Base-by-base conservation (phyloP, 2,113 vertebrate species). In the Gymnarchus niloticus region DNA sequence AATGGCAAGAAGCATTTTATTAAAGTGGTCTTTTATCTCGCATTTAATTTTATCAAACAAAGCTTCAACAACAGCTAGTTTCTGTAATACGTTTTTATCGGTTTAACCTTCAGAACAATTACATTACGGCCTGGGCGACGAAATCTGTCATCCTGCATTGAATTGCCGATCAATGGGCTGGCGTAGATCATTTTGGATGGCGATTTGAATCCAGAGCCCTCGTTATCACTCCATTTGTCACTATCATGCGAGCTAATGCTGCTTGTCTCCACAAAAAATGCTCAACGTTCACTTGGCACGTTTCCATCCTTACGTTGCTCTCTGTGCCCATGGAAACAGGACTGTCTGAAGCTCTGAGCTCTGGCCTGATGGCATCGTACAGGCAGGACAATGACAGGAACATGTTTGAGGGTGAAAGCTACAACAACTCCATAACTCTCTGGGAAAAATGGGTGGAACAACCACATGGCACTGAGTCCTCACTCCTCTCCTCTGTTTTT, bases 41-140 rank as follows among this genome's bases (percentile, higher is more conserved):
- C 90, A 89, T 91, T 92, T 91, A 88, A 93, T 93, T 92, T 91
- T 89, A 93, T 93, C 92, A 93, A 87, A 87, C 83, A 92, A 93
- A 93, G 87, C 87, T 87, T 88, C 88, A 84, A 77, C 56, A 89
- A 91, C 93, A 93, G 91, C 91, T 78, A 91, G 92, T 92, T 87
- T 78, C 86, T 91, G 84, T 46, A 81, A 21, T 83, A 87, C 77
- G 85, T 91, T 92, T 91, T 87, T 41, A 52, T 87, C 86, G 90
- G 88, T 90, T 83, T 84, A 82, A 88, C 90, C 88, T 88, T 37
- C 56, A 1, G 65, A 88, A 85, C 85, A 89, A 92, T 88, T 89
- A 87, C 91, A 91, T 92, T 92, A 92, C 82, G 52, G 82, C 83
- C 81, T 89, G 91, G 87, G 44, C 73, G 87, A 83, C 82, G 65